These are phyloP conservation scores for Oryctes rhinoceros DNA, from an alignment of 1,140 invertebrate genomes.

Conservation along the genomic window DNA sequence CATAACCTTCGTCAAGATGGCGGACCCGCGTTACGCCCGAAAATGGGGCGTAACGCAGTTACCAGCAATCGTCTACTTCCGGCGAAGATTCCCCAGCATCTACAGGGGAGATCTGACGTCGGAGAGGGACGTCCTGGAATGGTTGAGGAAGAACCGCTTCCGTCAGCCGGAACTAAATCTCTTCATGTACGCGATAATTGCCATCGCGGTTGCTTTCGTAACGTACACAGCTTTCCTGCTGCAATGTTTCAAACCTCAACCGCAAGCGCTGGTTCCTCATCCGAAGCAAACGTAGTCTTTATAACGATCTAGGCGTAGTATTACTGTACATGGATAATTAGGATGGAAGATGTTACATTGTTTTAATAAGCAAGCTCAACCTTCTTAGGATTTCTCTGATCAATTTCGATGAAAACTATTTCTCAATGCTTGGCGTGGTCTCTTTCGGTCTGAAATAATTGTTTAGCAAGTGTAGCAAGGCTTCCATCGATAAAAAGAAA, in stretches of 20 bases:
- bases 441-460: too few relatives aligned
- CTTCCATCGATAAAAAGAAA: too few relatives aligned
- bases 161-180: conserved; percentile 91
- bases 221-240: conserved; percentile 91
- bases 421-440: too few relatives aligned
- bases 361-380: too few relatives aligned
- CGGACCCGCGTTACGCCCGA: conserved; percentile 87
- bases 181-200: conserved; percentile 93
- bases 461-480: too few relatives aligned
- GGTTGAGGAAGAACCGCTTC: conserved; percentile 92
- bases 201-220: conserved; percentile 84
- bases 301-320: not conserved
- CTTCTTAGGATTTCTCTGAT: too few relatives aligned
- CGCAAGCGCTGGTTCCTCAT: conserved; percentile 63
- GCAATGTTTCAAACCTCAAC: conserved; percentile 82
- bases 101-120: conserved; percentile 87
- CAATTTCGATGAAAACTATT: too few relatives aligned
- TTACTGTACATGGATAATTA: not conserved
- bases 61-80: conserved; percentile 91
- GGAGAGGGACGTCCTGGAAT: conserved; percentile 90
- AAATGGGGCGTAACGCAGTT: conserved; percentile 96
- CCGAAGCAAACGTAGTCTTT: conserved; percentile 69
- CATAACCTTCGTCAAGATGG: conserved; percentile 95
- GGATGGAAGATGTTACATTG: too few relatives aligned
- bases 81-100: conserved; percentile 93